Evolutionary conservation across 2,113 vertebrate species (phyloP), one percentile per base, ranked within the genome.

Genomic region (Callospermophilus lateralis): DNA sequence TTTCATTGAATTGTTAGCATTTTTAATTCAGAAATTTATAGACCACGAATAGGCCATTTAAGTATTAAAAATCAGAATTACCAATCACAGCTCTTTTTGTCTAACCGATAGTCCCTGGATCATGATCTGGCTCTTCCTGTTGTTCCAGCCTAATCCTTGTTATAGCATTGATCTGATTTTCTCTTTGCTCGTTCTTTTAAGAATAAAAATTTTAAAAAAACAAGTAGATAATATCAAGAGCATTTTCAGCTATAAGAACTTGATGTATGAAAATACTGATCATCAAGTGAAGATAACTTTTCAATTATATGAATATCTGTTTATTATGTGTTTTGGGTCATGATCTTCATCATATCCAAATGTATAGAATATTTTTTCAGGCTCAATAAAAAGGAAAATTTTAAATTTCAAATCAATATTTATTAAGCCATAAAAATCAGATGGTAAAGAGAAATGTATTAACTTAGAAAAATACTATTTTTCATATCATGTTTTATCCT

Each of bases 11-110:
- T 74, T 15, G 26, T 15, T 87, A n/a, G n/a, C 24, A 1, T 84
- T 92, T 77, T 84, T 58, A 17, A 48, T 79, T 88, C 16, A 93
- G 55, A 93, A 93, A 91, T 84, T 15, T 55, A 42, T 80, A 68
- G 79, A 34, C 20, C 45, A 37, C 45, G 30, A 80, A 67, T 89
- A 61, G 89, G 19, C n/a, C 37, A 1, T 67, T 37, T 15, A 16
- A 85, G 8, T 34, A 16, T 45, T 90, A 51, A 72, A 85, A 19
- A 37, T 85, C 17, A 65, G 30, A 51, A 63, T 9, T 55, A 51
- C 12, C 24, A 34, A 15, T 80, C 55, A 30, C 2, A 68, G 30
- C 37, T 74, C 1, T 70, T 37, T 74, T 0, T 42, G 55, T 16
- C 67, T 32, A 67, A 53, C 10, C 3, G 4, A 58, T 74, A 67